Conservation (phyloP, 2,113 vertebrate genomes). For the Heloderma charlesbogerti region DNA sequence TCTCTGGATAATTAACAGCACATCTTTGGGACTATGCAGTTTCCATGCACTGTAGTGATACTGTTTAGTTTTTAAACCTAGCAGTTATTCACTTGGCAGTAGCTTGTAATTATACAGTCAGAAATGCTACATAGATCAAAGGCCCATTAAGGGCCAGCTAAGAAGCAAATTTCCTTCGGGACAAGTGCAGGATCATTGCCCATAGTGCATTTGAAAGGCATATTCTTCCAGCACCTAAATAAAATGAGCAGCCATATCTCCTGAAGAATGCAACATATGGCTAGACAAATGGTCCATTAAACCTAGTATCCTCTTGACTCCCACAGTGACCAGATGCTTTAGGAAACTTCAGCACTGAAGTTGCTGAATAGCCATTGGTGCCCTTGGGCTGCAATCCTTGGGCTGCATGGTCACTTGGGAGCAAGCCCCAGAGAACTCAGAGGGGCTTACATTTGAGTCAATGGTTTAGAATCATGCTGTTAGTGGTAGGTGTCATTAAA, state of each 20-base stretch:
- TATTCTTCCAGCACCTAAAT: accelerated
- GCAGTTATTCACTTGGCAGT: slow-evolving; percentile 5
- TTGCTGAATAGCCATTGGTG: background rate
- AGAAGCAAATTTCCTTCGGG: background rate
- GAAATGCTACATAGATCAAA: slow-evolving; percentile 21
- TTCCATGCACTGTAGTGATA: slow-evolving; percentile 6
- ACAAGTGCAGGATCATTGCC: background rate
- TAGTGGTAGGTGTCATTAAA: background rate
- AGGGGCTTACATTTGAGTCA: background rate
- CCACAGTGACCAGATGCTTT: background rate
- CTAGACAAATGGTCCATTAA: background rate
- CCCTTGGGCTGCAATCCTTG: background rate
- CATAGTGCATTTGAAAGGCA: slow-evolving; percentile 3
- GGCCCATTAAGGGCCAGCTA: background rate
- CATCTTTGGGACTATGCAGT: slow-evolving; percentile 27
- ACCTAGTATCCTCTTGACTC: background rate
- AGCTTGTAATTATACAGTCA: slow-evolving; percentile 30
- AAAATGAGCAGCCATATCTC: background rate
- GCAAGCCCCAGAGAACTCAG: background rate
- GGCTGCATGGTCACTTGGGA: background rate
- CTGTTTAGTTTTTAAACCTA: slow-evolving; percentile 18
- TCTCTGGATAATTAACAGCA: accelerated
- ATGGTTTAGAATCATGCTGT: background rate
- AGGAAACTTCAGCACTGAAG: background rate
- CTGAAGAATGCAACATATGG: background rate